These are phyloP conservation scores for Solenodon paradoxus DNA, from an alignment of 2,113 vertebrate genomes.

Conservation along the genomic window DNA sequence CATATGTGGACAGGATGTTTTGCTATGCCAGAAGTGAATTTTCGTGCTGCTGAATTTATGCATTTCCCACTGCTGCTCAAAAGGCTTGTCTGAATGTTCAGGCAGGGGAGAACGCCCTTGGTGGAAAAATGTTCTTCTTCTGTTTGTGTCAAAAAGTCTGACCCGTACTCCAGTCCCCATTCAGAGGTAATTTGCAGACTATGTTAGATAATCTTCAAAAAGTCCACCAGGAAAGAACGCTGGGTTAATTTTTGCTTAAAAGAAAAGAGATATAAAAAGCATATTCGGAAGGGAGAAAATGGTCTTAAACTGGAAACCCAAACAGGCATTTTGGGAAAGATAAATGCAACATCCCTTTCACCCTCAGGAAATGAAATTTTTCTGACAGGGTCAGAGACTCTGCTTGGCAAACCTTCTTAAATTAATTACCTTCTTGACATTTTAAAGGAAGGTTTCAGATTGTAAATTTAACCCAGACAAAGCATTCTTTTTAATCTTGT, in stretches of 20 bases:
- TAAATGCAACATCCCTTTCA: slow-evolving; percentile 80
- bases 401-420: slow-evolving; percentile 85
- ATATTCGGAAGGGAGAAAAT: slow-evolving; percentile 63
- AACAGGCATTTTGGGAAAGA: slow-evolving; percentile 76
- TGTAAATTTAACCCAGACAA: slow-evolving; percentile 89
- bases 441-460: slow-evolving; percentile 87
- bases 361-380: slow-evolving; percentile 84
- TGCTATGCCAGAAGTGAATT: slow-evolving; percentile 65
- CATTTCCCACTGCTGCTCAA: slow-evolving; percentile 80
- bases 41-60: slow-evolving; percentile 78
- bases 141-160: slow-evolving; percentile 76
- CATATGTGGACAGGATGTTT: slow-evolving; percentile 53
- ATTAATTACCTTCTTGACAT: slow-evolving; percentile 89
- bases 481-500: slow-evolving; percentile 89
- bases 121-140: slow-evolving; percentile 70
- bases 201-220: slow-evolving; percentile 67
- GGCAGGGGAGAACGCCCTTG: slow-evolving; percentile 56
- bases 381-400: slow-evolving; percentile 84
- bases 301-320: slow-evolving; percentile 75
- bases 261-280: slow-evolving; percentile 45
- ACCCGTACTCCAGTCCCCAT: slow-evolving; percentile 51
- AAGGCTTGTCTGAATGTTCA: slow-evolving; percentile 74
- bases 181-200: slow-evolving; percentile 78
- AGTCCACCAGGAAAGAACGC: slow-evolving; percentile 60
- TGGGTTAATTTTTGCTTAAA: slow-evolving; percentile 75